phyloP scores from a whole-genome alignment of 2,888 invertebrate species.

The Psylliodes chrysocephalus region DNA sequence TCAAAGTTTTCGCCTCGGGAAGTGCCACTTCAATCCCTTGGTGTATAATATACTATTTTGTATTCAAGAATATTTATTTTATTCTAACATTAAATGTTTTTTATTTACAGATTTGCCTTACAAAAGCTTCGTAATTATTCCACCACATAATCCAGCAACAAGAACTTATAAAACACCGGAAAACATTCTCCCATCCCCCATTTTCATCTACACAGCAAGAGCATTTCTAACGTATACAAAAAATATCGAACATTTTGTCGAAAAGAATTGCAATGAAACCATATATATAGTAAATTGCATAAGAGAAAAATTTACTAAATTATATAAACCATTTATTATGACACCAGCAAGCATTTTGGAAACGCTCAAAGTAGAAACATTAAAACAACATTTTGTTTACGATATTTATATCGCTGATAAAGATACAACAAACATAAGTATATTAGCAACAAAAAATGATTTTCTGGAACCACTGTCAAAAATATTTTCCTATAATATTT shows the following conservation, averaged over 20 bases:
- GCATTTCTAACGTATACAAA: conserved; percentile 55
- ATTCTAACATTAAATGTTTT: no score
- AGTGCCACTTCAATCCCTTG: no score
- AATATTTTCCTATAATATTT: conserved; percentile 56
- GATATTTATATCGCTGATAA: conserved; percentile 55
- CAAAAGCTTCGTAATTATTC: conserved; percentile 57
- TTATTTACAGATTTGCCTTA: conserved; percentile 57
- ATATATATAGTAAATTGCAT: conserved; percentile 55
- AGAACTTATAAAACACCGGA: conserved; percentile 45
- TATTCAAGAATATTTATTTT: no score
- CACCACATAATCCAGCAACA: conserved; percentile 51
- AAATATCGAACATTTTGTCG: conserved; percentile 50
- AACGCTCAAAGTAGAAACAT: conserved; percentile 56
- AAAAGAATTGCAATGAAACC: conserved; percentile 56
- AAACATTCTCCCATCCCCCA: conserved; percentile 55
- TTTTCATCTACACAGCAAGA: conserved; percentile 59
- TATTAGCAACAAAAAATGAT: conserved; percentile 39
- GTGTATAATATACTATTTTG: no score
- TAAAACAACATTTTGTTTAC: conserved; percentile 56
- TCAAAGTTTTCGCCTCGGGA: no score
- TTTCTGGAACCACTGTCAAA: conserved; percentile 52
- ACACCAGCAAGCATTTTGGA: conserved; percentile 44
- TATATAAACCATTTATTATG: conserved; percentile 20
- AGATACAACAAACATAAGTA: conserved; percentile 31
- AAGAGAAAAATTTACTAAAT: conserved; percentile 42